These are phyloP conservation scores for Salarias fasciatus DNA, from an alignment of 2,797 vertebrate species.

Conservation along the genomic window DNA sequence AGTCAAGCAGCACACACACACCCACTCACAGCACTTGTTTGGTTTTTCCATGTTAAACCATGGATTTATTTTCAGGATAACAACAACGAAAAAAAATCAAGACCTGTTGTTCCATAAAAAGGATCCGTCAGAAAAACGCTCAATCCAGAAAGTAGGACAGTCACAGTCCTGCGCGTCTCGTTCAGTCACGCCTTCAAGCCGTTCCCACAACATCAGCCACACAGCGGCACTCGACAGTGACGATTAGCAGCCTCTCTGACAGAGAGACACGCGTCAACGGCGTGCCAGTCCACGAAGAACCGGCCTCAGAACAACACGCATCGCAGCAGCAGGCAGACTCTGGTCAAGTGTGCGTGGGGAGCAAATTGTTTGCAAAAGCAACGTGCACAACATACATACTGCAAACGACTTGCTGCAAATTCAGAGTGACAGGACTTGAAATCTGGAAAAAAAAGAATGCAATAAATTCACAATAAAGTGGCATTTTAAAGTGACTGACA, in stretches of 20 bases:
- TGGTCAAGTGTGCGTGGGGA: not conserved
- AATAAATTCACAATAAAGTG: too few species aligned
- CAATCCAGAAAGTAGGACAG: constrained; percentile 42
- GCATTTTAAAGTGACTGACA: too few species aligned
- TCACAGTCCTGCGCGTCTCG: constrained; percentile 18
- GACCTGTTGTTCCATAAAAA: constrained; percentile 22
- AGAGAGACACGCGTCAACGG: constrained; percentile 22
- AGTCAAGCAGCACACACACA: constrained; percentile 20
- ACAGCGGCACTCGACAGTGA: constrained; percentile 36
- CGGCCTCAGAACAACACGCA: constrained; percentile 18
- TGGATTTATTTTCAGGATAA: not conserved
- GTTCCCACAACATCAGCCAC: constrained; percentile 45
- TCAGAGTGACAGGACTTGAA: too few species aligned
- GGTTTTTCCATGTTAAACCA: constrained; percentile 4
- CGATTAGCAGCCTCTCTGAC: constrained; percentile 37
- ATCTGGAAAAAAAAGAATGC: too few species aligned
- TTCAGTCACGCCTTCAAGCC: constrained; percentile 49
- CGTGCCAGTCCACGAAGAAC: constrained; percentile 4
- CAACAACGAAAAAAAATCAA: not conserved
- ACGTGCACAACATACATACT: too few species aligned
- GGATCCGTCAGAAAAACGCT: constrained; percentile 12
- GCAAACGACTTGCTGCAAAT: too few species aligned
- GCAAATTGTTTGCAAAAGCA: not conserved
- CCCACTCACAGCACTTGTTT: not conserved
- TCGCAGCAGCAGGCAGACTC: constrained; percentile 7